Base-by-base conservation (phyloP, 2,113 vertebrate species). In the Sula dactylatra region DNA sequence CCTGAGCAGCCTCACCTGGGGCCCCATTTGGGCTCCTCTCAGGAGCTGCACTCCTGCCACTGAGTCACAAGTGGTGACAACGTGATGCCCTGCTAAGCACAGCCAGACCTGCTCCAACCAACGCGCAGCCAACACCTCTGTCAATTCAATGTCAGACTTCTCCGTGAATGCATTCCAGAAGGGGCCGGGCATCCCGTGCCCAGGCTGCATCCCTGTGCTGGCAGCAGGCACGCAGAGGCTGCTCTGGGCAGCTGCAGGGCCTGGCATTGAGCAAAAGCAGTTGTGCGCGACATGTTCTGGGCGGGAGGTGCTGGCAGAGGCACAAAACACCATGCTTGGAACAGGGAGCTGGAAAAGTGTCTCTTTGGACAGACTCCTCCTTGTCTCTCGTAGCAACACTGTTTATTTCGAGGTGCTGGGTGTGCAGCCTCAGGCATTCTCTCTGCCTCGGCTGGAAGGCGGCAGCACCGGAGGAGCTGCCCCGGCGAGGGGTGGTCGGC, bases 131-230 rank as follows among this genome's bases (percentile, higher is more conserved):
- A 65, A 13, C n/a, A 13, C 32, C n/a, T 78, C 82, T 29, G 40
- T 2, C 40, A 22, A 25, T 2, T 2, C 26, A 12, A 8, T 1
- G 20, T 3, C 59, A 22, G 25, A 55, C 20, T 26, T 27, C 44
- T 54, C 73, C 3, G 0, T 1, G 8, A 62, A 6, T 3, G 0
- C 3, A 0, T 42, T 58, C 38, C 84, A 22, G 36, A 44, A 31
- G 55, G 52, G 56, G 22, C 8, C 0, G 4, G 40, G 34, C 36
- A 2, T 11, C 42, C 61, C 58, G 42, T 54, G 61, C 66, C 45
- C 15, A 0, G 52, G 52, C 71, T 29, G 21, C 2, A 0, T 17
- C 78, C 78, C 70, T 2, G 4, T 3, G 7, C 71, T 29, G 74
- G 82, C 95, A 94, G 73, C n/a, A 16, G 49, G 69, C 44, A 3